Conservation (phyloP, 2,888 invertebrate genomes). For the Dryobotodes eremita region DNA sequence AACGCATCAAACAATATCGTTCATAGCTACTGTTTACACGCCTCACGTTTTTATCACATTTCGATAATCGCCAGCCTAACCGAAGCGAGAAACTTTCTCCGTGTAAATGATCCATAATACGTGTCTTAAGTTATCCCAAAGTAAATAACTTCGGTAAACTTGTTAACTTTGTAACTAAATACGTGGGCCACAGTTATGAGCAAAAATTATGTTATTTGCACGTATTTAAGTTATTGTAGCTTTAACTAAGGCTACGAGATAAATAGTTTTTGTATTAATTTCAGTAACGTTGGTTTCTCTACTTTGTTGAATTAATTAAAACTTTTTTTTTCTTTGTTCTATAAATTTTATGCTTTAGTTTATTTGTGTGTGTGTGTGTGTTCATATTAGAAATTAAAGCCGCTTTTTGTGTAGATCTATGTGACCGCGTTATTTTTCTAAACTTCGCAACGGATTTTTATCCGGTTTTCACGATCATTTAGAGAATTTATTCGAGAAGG, state of each 20-base stretch:
- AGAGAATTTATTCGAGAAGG: too few species aligned
- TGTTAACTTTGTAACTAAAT: slow-evolving; percentile 53
- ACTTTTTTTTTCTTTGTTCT: neutral
- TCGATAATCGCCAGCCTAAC: neutral
- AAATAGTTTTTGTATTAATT: neutral
- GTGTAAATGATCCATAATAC: slow-evolving; percentile 28
- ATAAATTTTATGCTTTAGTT: neutral
- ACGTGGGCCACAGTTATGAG: slow-evolving; percentile 29
- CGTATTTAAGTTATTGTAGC: neutral
- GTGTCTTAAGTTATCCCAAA: slow-evolving; percentile 49
- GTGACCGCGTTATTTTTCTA: neutral
- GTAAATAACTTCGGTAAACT: slow-evolving; percentile 55
- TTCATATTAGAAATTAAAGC: too few species aligned
- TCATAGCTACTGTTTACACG: neutral
- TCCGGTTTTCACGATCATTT: neutral
- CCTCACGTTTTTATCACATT: neutral
- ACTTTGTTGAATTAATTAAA: slow-evolving; percentile 4
- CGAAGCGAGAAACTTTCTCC: neutral
- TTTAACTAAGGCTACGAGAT: neutral
- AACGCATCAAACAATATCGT: neutral
- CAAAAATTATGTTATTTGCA: slow-evolving; percentile 17
- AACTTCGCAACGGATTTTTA: neutral
- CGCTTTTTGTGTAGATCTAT: neutral
- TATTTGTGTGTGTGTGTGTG: neutral
- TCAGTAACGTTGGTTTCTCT: neutral